A percentile compares a stretch with the other conserved stretches of the same genome.
Conservation (phyloP, 2,888 invertebrate species). For the Sclerodermus sp. region DNA sequence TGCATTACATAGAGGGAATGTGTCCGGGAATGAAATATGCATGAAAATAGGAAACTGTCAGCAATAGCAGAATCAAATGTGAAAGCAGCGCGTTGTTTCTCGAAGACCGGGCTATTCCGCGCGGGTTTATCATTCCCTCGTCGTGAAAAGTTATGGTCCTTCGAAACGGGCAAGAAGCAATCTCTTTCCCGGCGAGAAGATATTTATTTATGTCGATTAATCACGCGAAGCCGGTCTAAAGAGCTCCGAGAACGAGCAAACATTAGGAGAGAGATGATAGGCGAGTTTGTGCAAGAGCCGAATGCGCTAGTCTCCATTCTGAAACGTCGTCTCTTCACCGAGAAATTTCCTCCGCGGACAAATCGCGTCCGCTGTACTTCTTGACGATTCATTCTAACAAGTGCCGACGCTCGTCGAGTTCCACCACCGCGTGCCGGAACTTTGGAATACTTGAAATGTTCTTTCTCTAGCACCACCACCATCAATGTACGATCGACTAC, state of each 20-base stretch:
- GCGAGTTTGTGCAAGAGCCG: neutral
- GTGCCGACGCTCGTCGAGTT: neutral
- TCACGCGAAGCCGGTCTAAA: conserved; percentile 13
- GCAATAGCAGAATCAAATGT: no score
- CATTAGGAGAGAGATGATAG: conserved; percentile 24
- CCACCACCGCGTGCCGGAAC: neutral
- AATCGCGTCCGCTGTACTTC: conserved; percentile 13
- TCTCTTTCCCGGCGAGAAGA: conserved; percentile 15
- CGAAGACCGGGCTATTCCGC: no score
- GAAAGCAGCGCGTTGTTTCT: no score
- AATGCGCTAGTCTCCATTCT: conserved; percentile 7
- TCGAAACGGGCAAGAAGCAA: conserved; percentile 12
- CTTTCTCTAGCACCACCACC: no score
- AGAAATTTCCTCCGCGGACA: conserved; percentile 9
- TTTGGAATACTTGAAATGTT: neutral
- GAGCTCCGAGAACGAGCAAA: conserved; percentile 21
- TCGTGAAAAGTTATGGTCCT: no score
- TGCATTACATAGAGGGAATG: no score
- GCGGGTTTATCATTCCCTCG: no score
- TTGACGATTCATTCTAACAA: conserved; percentile 11
- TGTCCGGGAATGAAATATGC: no score
- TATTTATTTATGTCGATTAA: conserved; percentile 30
- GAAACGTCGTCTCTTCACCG: conserved; percentile 10
- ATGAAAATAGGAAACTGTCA: no score
- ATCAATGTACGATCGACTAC: no score